Base-by-base conservation (phyloP, 2,888 invertebrate genomes). In the Drosophila nr. fundita region DNA sequence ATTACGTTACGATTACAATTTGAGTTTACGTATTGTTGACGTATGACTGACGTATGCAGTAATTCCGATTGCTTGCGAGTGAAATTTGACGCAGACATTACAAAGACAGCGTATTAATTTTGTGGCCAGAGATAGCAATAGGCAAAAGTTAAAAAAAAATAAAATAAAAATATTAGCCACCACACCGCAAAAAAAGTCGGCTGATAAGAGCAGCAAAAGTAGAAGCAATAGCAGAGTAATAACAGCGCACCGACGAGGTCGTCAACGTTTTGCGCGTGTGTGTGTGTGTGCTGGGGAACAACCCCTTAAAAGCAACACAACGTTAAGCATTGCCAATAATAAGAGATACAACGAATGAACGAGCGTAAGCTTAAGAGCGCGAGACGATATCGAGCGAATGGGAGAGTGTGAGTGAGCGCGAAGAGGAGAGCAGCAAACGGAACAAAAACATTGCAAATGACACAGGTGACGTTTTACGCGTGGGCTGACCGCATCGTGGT, bases 361-460 rank as follows among this genome's bases (percentile, higher is more conserved):
- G 54, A 63, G 34, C 29, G 52, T 49, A 49, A 65, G 30, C 21
- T 11, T 10, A 11, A n/a, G 60, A 53, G 64, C 21, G 42, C n/a
- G 11, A 18, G 32, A n/a, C 27, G 7, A 24, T 27, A 13, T 21
- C 45, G 42, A 50, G 52, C 29, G 30, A 32, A 30, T 57, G 57
- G 21, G 45, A 55, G 24, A 42, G 27, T 10, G 13, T 32, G 34
- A 34, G 58, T n/a, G 66, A 58, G 62, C 30, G 30, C n/a, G 5
- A 65, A 32, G 64, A 7, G 55, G 64, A 67, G 70, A 67, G 57
- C 40, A 42, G 53, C 27, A 55, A 65, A 60, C 65, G 78, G 81
- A 74, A 80, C 61, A 87, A 89, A 89, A 89, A 87, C 88, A 85
- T 84, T 85, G 89, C 89, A 82, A 85, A 78, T 84, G 83, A 85